Conservation (phyloP, 2,797 vertebrate species). For the Darevskia mixta region DNA sequence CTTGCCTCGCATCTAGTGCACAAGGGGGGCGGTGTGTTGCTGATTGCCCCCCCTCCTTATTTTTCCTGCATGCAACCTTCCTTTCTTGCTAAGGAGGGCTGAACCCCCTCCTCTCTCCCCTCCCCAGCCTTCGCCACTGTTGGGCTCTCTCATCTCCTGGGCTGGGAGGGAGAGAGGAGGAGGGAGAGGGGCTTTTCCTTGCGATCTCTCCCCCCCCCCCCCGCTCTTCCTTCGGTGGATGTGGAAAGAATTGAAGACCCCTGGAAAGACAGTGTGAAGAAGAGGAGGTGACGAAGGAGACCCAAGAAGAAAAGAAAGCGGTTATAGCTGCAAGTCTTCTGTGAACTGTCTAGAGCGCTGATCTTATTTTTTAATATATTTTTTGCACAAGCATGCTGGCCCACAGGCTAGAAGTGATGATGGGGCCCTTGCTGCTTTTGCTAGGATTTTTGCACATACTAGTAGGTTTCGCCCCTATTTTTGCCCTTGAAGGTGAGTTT, state of each 20-base stretch:
- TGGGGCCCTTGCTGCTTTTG: conserved; percentile 14
- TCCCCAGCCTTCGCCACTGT: conserved; percentile 8
- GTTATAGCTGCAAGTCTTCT: not conserved
- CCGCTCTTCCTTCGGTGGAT: not conserved
- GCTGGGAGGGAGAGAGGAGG: conserved; percentile 31
- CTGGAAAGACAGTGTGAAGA: conserved; percentile 14
- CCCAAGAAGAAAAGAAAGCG: not conserved
- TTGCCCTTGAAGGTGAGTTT: conserved; percentile 46
- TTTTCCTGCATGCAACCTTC: conserved; percentile 10
- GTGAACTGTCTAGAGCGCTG: conserved; percentile 14
- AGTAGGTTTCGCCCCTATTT: conserved; percentile 27
- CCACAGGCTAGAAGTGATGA: not conserved
- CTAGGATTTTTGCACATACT: conserved; percentile 38
- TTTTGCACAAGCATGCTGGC: conserved; percentile 18
- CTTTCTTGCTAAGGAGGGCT: conserved; percentile 23
- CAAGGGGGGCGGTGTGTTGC: not conserved
- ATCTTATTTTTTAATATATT: too few species aligned
- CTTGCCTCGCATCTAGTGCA: not conserved
- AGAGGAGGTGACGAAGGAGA: not conserved
- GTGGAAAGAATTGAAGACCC: conserved; percentile 29
- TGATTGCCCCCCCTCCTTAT: not conserved
- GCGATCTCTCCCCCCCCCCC: not conserved
- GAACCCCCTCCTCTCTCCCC: conserved; percentile 21
- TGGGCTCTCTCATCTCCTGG: conserved; percentile 14
- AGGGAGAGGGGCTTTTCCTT: conserved; percentile 2